Evolutionary conservation across 2,113 vertebrate genomes (phyloP).

Genomic region (Mormyrus lacerda): DNA sequence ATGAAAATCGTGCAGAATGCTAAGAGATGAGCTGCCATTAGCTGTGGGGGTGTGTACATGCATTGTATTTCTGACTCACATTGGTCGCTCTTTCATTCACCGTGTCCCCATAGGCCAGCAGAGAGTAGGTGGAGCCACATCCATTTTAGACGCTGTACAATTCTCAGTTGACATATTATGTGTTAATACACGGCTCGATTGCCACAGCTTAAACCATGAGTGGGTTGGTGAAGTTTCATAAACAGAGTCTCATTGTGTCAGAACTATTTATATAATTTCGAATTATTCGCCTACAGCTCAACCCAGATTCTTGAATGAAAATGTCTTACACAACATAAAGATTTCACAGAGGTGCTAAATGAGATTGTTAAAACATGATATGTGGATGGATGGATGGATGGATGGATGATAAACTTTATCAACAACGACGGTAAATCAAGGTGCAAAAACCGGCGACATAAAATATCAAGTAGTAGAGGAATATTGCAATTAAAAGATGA

Average conservation of each 20-base stretch:
- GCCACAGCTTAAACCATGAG: not conserved
- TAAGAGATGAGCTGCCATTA: slow-evolving; percentile 16
- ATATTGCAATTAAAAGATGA: not conserved
- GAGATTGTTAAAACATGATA: not conserved
- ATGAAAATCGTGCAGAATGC: slow-evolving; percentile 22
- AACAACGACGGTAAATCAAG: not conserved
- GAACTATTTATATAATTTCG: not conserved
- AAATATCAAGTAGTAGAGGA: not conserved
- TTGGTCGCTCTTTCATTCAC: not conserved
- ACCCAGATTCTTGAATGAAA: not conserved
- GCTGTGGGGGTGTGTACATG: not conserved
- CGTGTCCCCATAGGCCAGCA: not conserved
- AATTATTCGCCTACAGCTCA: not conserved
- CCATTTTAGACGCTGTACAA: not conserved
- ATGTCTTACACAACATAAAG: not conserved
- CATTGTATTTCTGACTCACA: not conserved
- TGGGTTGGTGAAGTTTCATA: not conserved
- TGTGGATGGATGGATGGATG: not conserved
- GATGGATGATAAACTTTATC: not conserved
- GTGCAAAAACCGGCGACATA: not conserved
- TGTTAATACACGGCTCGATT: not conserved
- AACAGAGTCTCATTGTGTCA: not conserved
- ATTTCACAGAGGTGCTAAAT: not conserved
- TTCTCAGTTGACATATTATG: not conserved
- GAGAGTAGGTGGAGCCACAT: not conserved